Base-by-base conservation (phyloP, 2,113 vertebrate genomes). In the Eulemur rufifrons region DNA sequence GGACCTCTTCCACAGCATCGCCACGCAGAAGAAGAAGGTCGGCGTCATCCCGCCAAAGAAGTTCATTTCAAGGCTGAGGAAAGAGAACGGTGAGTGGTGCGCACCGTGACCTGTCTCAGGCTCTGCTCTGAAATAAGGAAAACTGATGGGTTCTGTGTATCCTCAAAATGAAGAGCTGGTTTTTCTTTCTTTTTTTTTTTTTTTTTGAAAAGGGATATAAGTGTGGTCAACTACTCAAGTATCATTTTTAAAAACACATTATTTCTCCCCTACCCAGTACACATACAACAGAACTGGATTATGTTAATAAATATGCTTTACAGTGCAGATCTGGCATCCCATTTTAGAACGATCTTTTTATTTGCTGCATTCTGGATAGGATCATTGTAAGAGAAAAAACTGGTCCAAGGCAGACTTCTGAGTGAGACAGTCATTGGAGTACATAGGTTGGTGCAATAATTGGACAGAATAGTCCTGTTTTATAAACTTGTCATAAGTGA, bases 31-130 rank as follows among this genome's bases (percentile, higher is more conserved):
- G 98, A 99, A 99, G 98, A 99, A 99, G 98, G 99, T 99, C 77
- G 99, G 99, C 85, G 99, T 99, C 98, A 99, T 99, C 98, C 99
- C 99, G 29, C 99, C 99, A 95, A 99, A 99, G 98, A 99, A 99
- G 98, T 99, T 99, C 98, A 99, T 99, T 98, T 99, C 99, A 2
- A 98, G 99, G 54, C 98, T 99, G 91, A 99, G 99, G 45, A 99
- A 99, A 91, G 99, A 99, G 98, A 99, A 99, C 0, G 99, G 99
- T 99, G 98, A 99, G 99, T 96, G 2, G 2, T 2, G 3, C 1
- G 25, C 54, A 2, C 21, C 3, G 0, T 1, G 0, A 3, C 6
- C 82, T 42, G 32, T 32, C 7, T 2, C 1, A 17, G 27, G 59
- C 45, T 54, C 59, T 7, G 52, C 39, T 54, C 61, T 4, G 12